Evolutionary conservation across 1,140 invertebrate species (phyloP).

Genomic region (Centruroides sculpturatus): DNA sequence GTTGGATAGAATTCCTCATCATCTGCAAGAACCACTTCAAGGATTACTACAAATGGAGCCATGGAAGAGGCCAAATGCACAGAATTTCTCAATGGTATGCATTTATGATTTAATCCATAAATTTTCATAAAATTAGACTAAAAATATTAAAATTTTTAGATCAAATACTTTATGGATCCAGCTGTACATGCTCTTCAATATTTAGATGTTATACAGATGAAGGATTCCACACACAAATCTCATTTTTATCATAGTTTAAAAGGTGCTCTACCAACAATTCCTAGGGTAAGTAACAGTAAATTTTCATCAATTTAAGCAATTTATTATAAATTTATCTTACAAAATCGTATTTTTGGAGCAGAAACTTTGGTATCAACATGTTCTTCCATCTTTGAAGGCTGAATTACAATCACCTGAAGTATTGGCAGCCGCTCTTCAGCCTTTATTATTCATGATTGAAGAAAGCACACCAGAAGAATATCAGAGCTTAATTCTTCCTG

Average conservation of each 20-base stretch:
- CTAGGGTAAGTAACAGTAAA: slow-evolving; percentile 49
- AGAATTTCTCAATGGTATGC: slow-evolving; percentile 70
- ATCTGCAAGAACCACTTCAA: slow-evolving; percentile 72
- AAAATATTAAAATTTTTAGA: slow-evolving; percentile 19
- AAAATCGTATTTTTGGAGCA: slow-evolving; percentile 32
- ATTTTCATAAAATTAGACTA: no score
- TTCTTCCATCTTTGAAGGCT: slow-evolving; percentile 74
- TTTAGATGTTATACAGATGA: slow-evolving; percentile 82
- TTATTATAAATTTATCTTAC: not conserved
- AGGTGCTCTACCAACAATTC: slow-evolving; percentile 72
- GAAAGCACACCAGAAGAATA: slow-evolving; percentile 71
- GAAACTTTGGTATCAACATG: slow-evolving; percentile 91
- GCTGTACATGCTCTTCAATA: slow-evolving; percentile 77
- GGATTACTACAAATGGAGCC: slow-evolving; percentile 65
- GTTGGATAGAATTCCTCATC: slow-evolving; percentile 57
- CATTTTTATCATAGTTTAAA: slow-evolving; percentile 78
- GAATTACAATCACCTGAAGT: slow-evolving; percentile 76
- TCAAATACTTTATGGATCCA: slow-evolving; percentile 54
- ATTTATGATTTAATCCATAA: not conserved
- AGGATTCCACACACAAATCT: slow-evolving; percentile 69
- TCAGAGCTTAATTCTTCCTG: slow-evolving; percentile 59
- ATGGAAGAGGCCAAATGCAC: slow-evolving; percentile 64
- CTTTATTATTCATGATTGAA: slow-evolving; percentile 73
- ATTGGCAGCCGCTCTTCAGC: slow-evolving; percentile 70
- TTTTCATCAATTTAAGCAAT: not conserved